Percentiles rank a stretch among this genome's conserved stretches.
These are phyloP conservation scores for Spinibarbus caldwelli DNA, from an alignment of 2,797 vertebrate species.

Conservation along the genomic window DNA sequence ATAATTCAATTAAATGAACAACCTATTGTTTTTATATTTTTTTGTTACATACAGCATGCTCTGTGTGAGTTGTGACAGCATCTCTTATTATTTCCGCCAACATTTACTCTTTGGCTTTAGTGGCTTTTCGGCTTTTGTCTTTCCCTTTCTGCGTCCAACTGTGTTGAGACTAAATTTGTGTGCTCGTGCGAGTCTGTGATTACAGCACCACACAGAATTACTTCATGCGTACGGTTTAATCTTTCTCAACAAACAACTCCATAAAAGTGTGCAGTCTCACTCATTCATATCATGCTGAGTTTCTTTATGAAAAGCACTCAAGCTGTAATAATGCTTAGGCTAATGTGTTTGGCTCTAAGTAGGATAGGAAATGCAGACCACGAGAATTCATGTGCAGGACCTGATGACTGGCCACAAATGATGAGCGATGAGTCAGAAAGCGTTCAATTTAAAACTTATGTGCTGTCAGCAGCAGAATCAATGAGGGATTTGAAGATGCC, in stretches of 20 bases:
- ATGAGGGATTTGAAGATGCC: slow-evolving; percentile 3
- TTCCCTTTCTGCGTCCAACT: not conserved
- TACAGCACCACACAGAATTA: slow-evolving; percentile 42
- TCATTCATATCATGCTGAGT: slow-evolving; percentile 33
- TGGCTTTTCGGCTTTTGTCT: not conserved
- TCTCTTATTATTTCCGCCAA: not conserved
- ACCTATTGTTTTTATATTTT: not conserved
- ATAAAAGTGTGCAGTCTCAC: slow-evolving; percentile 6
- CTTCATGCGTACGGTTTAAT: slow-evolving; percentile 11
- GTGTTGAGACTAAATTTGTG: not conserved
- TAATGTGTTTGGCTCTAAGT: slow-evolving; percentile 13
- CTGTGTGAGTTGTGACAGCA: not conserved
- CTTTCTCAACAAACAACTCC: slow-evolving; percentile 31
- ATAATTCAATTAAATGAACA: not conserved
- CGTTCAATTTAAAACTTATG: not conserved
- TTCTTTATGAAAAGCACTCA: slow-evolving; percentile 44
- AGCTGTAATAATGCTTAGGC: slow-evolving; percentile 23
- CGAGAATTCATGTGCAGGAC: not conserved
- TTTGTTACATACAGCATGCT: not conserved
- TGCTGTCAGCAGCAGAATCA: slow-evolving; percentile 10
- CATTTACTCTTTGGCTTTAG: slow-evolving; percentile 5
- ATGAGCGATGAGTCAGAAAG: slow-evolving; percentile 39
- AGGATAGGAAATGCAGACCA: slow-evolving; percentile 23
- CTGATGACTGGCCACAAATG: slow-evolving; percentile 27
- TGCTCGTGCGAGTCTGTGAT: slow-evolving; percentile 20